Evolutionary conservation across 2,113 vertebrate genomes (phyloP), one percentile per base, ranked within the genome.

Genomic region (Ictalurus punctatus): DNA sequence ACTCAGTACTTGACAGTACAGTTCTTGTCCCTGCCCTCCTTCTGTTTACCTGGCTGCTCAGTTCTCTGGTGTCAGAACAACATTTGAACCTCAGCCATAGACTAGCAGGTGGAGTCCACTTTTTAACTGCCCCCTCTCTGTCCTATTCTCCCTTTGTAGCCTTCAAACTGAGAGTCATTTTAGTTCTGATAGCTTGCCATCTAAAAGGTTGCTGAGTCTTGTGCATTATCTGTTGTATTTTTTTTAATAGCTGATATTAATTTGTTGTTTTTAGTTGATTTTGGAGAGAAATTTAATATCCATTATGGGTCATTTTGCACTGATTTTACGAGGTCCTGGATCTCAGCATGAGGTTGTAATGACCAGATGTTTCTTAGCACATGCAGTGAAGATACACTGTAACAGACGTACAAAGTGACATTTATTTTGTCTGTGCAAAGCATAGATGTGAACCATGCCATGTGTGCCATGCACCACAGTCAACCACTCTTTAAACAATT

Each of bases 31-130:
- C 6, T 48, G 44, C 95, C 95, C 94, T 94, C 93, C 91, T 89
- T 94, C 92, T 61, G 92, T 94, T 95, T 93, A 91, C 94, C 93
- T 86, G 94, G 92, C 93, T 93, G 80, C 93, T 94, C 94, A 95
- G 93, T 95, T 93, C 94, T 93, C 92, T 92, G 85, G 91, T 95
- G 94, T 94, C 94, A 94, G 63, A 89, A 56, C 67, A 71, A 91
- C 91, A 91, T 94, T 93, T 94, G 91, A 91, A 92, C 94, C 90
- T 92, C 90, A 56, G 91, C 91, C 92, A 86, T 85, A 76, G 92
- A 92, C 92, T 93, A 93, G 90, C 89, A 93, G 91, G 93, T 93
- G 90, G 92, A 93, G 92, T 91, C 37, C 67, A 71, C 58, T 86
- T 89, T 95, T 89, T 95, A 94, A 96, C 95, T 94, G 94, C 92